Evolutionary conservation across 2,113 vertebrate species (phyloP), one percentile per base, ranked within the genome.

Genomic region (Tiliqua scincoides): DNA sequence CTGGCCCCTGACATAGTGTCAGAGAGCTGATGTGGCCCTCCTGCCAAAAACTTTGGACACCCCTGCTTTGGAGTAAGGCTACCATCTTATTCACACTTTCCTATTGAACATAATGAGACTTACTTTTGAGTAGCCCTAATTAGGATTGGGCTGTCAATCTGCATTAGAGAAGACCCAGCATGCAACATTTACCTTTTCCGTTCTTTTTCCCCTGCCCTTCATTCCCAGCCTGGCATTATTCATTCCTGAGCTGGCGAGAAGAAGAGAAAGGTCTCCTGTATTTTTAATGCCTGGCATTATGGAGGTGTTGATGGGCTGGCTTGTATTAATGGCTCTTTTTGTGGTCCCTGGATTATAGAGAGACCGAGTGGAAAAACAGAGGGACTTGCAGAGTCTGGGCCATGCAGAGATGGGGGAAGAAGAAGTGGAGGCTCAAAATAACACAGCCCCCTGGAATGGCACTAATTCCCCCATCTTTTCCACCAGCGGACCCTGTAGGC

Each of bases 221-320:
- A 37, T 52, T 65, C n/a, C 48, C 2, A 6, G 35, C 8, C 48
- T 3, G 25, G 43, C 61, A 77, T 85, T 54, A 37, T 37, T 78
- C 83, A 77, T 68, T 3, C 62, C 23, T 8, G 8, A 65, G 61
- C 40, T 7, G 20, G n/a, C 6, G 11, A 62, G 83, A 20, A 48
- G 62, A 25, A 62, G 73, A 85, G 63, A 85, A 68, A 52, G 32
- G 15, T 27, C 43, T 78, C 25, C 20, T 84, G 61, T 63, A 84
- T 84, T 67, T 84, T 84, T 85, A 43, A 85, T 79, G 76, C 17
- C 54, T 85, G 52, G 65, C 9, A 20, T 62, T 62, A 71, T 54
- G 30, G 35, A 85, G 65, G 63, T 23, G 12, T 63, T 59, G 65
- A 70, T 75, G 71, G 63, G 63, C 5, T 23, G 35, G 48, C 27